Percentiles rank a stretch among this genome's conserved stretches.
These are phyloP conservation scores for Caenorhabditis uteleia DNA, from an alignment of 2,888 invertebrate genomes.

Conservation along the genomic window DNA sequence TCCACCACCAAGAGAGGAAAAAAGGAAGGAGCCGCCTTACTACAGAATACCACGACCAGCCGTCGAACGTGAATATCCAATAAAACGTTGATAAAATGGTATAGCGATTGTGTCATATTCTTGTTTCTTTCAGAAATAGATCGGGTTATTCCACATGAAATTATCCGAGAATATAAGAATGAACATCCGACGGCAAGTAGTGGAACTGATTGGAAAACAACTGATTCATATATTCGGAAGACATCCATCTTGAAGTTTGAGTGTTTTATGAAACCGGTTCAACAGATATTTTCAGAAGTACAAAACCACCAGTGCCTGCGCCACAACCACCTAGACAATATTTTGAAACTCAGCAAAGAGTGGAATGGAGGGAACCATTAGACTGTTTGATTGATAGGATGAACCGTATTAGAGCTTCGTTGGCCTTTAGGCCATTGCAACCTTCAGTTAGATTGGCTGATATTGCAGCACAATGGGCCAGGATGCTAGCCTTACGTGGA, in stretches of 20 bases:
- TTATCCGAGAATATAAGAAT: slow-evolving; percentile 18
- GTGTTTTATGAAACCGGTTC: not conserved
- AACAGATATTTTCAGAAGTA: slow-evolving; percentile 1
- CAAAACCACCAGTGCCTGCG: not conserved
- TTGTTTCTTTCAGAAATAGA: slow-evolving; percentile 18
- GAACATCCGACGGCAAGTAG: not conserved
- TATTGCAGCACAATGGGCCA: slow-evolving; percentile 45
- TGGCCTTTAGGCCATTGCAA: slow-evolving; percentile 28
- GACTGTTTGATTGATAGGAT: slow-evolving; percentile 35
- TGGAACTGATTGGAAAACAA: slow-evolving; percentile 20
- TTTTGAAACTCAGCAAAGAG: slow-evolving; percentile 17
- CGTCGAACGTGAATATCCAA: slow-evolving; percentile 13
- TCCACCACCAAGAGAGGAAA: slow-evolving; percentile 4
- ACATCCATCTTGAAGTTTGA: slow-evolving; percentile 32
- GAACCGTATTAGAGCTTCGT: slow-evolving; percentile 21
- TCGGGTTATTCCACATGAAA: slow-evolving; percentile 28
- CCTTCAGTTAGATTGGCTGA: slow-evolving; percentile 41
- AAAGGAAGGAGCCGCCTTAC: slow-evolving; percentile 5
- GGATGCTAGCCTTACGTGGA: slow-evolving; percentile 31
- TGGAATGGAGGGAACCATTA: slow-evolving; percentile 38
- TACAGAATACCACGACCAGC: slow-evolving; percentile 23
- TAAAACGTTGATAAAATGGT: slow-evolving; percentile 9
- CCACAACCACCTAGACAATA: not conserved
- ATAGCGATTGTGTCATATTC: not conserved
- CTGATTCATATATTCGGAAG: slow-evolving; percentile 28